Evolutionary conservation across 1,140 invertebrate species (phyloP), one percentile per base, ranked within the genome.

Genomic region (Micrasema longulum): DNA sequence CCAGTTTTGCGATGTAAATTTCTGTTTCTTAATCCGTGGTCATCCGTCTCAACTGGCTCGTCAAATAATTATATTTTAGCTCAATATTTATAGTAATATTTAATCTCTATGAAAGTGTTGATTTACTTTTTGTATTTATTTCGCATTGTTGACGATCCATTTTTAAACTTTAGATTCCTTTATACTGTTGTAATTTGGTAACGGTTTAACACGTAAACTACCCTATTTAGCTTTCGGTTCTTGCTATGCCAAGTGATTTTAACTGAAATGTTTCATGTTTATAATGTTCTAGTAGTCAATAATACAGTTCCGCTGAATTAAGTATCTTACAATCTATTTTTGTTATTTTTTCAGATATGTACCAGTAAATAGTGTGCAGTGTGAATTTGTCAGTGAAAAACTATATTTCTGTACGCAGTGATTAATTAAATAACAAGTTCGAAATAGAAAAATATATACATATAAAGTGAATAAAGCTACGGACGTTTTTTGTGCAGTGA

Each of bases 321-420:
- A n/a, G n/a, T n/a, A n/a, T n/a, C n/a, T n/a, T n/a, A n/a, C n/a
- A n/a, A n/a, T n/a, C n/a, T n/a, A n/a, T n/a, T n/a, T n/a, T n/a
- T n/a, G n/a, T n/a, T n/a, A 26, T 67, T 52, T 69, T 69, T 69
- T 26, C 67, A 69, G 67, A 62, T 69, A 45, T 55, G 23, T 55
- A 67, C 55, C 55, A 60, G 67, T 60, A 47, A 60, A 62, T 69
- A 45, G 67, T 55, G 20, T 16, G 31, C n/a, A 69, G 43, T 62
- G 67, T 16, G 20, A 18, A 69, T 69, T 36, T 55, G 47, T 69
- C 20, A 60, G 67, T 69, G 67, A 69, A 62, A 69, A 47, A 57
- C 47, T 50, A 68, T 36, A 69, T 69, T 69, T 45, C 18, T 41
- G 55, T 62, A 50, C 55, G 36, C 36, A 35, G 48, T 67, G 64